Evolutionary conservation across 1,140 invertebrate species (phyloP).

Genomic region (Chionoecetes opilio): DNA sequence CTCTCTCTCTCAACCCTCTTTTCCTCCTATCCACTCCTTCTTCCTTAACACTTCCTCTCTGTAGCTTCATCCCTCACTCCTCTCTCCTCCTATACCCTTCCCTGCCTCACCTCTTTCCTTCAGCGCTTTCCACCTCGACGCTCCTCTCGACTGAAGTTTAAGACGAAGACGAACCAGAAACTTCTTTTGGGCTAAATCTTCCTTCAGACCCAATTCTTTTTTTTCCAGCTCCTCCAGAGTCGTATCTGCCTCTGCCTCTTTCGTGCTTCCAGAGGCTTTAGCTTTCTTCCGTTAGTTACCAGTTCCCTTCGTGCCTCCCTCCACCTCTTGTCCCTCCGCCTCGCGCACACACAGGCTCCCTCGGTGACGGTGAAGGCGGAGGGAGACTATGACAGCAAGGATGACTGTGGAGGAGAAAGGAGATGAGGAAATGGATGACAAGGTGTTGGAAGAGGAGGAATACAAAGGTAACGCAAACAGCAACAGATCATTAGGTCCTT

Average conservation of each 20-base stretch:
- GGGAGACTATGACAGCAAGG: constrained; percentile 18
- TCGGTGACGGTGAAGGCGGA: constrained; percentile 53
- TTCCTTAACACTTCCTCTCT: no score
- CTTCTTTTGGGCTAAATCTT: constrained; percentile 45
- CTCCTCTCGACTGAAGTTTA: constrained; percentile 40
- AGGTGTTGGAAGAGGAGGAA: no score
- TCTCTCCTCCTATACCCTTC: no score
- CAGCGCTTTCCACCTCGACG: not conserved
- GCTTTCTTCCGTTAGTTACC: not conserved
- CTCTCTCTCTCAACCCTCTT: not conserved
- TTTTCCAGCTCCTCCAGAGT: constrained; percentile 35
- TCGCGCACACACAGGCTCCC: constrained; percentile 8
- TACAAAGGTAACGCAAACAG: no score
- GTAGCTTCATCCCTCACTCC: no score
- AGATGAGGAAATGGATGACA: no score
- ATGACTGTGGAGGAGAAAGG: constrained; percentile 41
- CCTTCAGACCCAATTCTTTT: not conserved
- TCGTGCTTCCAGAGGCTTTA: not conserved
- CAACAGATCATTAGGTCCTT: no score
- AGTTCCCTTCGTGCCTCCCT: not conserved
- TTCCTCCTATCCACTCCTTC: not conserved
- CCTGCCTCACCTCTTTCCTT: constrained; percentile 35
- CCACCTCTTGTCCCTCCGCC: not conserved
- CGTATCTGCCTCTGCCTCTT: not conserved
- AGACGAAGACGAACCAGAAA: constrained; percentile 43